Evolutionary conservation across 2,113 vertebrate species (phyloP), one percentile per base, ranked within the genome.

Genomic region (Hydrochoerus hydrochaeris): DNA sequence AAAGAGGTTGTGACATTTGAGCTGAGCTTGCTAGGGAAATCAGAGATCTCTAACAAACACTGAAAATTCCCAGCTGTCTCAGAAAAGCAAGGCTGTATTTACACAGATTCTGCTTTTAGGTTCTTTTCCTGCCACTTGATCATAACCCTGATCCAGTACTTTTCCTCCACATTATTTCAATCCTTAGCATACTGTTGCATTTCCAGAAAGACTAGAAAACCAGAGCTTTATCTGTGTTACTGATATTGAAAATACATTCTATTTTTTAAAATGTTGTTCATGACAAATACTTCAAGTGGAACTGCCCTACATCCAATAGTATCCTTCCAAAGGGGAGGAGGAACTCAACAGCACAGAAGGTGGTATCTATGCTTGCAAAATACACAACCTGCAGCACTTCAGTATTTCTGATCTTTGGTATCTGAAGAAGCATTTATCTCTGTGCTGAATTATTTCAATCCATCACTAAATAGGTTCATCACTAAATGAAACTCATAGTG

Each of bases 1-100:
- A 93, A 94, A 95, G 91, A 54, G 30, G 3, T 41, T 81, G 22
- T 94, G 73, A 9, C 57, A 81, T 89, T 88, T 77, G n/a, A 95
- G 80, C 19, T 77, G 14, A 80, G 32, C 86, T 41, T 96, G 41
- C 28, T 86, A 52, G n/a, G 28, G 86, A 81, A 81, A 89, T 87
- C n/a, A 90, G 57, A 81, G 44, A 77, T 24, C 49, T 20, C 35
- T 10, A 30, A 14, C 32, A 77, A 92, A 57, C 54, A 46, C 30
- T 88, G 17, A 90, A 94, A 63, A 92, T 52, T 30, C 24, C 30
- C 12, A 84, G 63, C 17, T 32, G 14, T 44, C 44, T 67, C 44
- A 93, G 44, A 32, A 86, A 69, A 92, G 20, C 88, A 89, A 93
- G 22, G 13, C 41, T 58, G 1, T 4, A 58, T 84, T 41, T 69